Conservation (phyloP, 2,888 invertebrate genomes). For the Actias luna region DNA sequence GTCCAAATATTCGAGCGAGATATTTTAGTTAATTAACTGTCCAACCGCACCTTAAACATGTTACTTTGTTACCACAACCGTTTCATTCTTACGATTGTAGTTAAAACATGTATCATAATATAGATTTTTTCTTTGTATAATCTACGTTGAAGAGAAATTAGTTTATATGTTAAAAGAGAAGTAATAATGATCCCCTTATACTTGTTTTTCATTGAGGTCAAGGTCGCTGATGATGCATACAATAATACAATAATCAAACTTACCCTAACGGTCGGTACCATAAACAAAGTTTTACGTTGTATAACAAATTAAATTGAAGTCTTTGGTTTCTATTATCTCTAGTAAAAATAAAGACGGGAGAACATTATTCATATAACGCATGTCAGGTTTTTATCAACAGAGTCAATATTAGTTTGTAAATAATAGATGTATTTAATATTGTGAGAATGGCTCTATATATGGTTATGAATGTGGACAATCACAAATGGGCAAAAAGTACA, state of each 20-base stretch:
- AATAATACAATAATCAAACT: conserved; percentile 42
- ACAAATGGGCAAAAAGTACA: too few species aligned
- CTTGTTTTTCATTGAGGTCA: conserved; percentile 47
- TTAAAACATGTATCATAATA: neutral
- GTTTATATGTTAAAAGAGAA: neutral
- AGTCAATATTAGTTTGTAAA: too few species aligned
- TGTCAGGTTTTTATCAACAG: too few species aligned
- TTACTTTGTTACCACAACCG: neutral
- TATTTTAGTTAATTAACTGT: neutral
- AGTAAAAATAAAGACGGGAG: neutral
- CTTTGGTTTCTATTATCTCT: neutral
- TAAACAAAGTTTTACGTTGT: neutral
- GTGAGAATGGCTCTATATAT: too few species aligned
- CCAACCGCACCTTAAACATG: neutral
- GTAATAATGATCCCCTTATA: conserved; percentile 45
- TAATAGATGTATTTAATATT: too few species aligned
- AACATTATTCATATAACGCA: too few species aligned
- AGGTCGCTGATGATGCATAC: conserved; percentile 60
- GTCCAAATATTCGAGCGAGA: too few species aligned
- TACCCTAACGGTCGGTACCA: conserved; percentile 35
- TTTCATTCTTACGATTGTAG: neutral
- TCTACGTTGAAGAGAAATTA: neutral
- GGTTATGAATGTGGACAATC: too few species aligned
- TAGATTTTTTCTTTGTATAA: neutral
- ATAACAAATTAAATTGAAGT: neutral